phyloP scores from a whole-genome alignment of 2,888 invertebrate species.

The Drosophila atripex region DNA sequence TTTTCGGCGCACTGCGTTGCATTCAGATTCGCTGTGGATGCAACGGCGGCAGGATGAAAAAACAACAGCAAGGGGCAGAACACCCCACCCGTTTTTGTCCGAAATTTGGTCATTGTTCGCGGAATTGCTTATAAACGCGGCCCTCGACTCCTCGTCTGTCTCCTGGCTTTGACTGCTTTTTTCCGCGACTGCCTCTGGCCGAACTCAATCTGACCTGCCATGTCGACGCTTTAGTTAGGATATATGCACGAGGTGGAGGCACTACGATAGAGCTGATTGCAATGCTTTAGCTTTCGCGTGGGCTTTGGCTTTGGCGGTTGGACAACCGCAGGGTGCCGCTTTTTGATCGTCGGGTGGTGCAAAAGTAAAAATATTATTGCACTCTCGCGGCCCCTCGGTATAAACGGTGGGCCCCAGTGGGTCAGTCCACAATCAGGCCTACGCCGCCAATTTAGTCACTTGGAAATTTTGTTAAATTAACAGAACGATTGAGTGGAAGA shows the following conservation, averaged over 20 bases:
- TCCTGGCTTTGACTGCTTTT: background rate
- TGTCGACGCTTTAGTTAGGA: constrained; percentile 53
- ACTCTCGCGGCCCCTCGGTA: constrained; percentile 44
- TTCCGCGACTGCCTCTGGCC: constrained; percentile 36
- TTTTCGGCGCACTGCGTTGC: constrained; percentile 63
- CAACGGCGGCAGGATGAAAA: constrained; percentile 22
- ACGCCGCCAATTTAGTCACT: constrained; percentile 30
- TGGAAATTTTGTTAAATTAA: constrained; percentile 42
- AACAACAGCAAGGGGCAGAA: constrained; percentile 57
- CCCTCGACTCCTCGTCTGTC: background rate
- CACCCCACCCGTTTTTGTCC: constrained; percentile 55
- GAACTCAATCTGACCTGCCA: constrained; percentile 61
- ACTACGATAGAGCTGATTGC: constrained; percentile 25
- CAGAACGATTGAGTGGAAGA: constrained; percentile 37
- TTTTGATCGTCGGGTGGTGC: constrained; percentile 52
- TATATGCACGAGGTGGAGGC: constrained; percentile 7
- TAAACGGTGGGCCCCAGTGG: constrained; percentile 21
- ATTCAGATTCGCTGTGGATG: constrained; percentile 56
- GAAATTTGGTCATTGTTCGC: constrained; percentile 79
- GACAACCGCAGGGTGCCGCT: constrained; percentile 55
- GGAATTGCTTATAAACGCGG: constrained; percentile 78
- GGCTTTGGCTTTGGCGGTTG: constrained; percentile 50
- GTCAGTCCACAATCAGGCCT: constrained; percentile 11
- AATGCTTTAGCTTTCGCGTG: constrained; percentile 28
- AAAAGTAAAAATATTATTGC: constrained; percentile 67